Base-by-base conservation (phyloP, 1,140 invertebrate genomes). In the Philotrypesis tridentata region DNA sequence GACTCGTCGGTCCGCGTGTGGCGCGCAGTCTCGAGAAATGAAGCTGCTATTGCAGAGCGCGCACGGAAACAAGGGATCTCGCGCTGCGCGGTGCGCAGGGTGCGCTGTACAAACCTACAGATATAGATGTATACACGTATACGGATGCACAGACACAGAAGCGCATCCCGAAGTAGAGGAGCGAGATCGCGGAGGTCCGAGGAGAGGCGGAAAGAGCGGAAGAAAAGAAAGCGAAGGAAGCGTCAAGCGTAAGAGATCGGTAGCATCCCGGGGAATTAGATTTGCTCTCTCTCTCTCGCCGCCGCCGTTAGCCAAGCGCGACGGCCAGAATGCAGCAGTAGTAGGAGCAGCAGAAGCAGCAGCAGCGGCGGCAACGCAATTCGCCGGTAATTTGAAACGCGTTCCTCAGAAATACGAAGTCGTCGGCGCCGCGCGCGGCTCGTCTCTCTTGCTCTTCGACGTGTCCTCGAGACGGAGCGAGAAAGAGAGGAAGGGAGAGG, bases 301-400 rank as follows among this genome's bases (percentile, higher is more conserved):
- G 48, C 21, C 86, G 48, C 21, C 6, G 87, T 87, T 88, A 89
- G 87, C 88, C 87, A 89, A 90, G 88, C 89, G 88, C 85, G 85
- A 89, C 88, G 87, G 85, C 85, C 88, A 90, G 85, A 90, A 89
- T 89, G 88, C 88, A n/a, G n/a, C n/a, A n/a, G n/a, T n/a, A n/a
- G n/a, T n/a, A n/a, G n/a, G n/a, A n/a, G n/a, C n/a, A n/a, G n/a
- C n/a, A n/a, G n/a, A n/a, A n/a, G n/a, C n/a, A n/a, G n/a, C n/a
- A n/a, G n/a, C n/a, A n/a, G n/a, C n/a, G n/a, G n/a, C n/a, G n/a
- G n/a, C n/a, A 89, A 88, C 88, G 88, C 88, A 87, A 89, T 90
- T 85, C 87, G 84, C 84, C 73, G 85, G 88, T 89, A 88, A 90
- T 90, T 90, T 86, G 87, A 90, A 89, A 88, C 89, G 86, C 88